Conservation (phyloP, 92 coral and sea anemone genomes). For the Porites lobata region DNA sequence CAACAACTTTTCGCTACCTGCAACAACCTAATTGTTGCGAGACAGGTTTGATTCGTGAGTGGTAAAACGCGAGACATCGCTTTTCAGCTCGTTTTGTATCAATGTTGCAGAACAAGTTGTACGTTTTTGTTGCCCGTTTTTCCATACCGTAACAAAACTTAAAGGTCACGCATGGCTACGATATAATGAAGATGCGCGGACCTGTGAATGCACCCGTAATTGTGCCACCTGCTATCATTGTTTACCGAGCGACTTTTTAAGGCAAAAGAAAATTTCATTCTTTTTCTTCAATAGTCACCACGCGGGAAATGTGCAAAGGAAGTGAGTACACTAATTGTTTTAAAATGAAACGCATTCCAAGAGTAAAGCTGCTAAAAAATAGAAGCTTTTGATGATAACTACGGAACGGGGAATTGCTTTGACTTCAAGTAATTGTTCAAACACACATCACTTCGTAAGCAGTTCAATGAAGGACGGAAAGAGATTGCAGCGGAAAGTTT, state of each 20-base stretch:
- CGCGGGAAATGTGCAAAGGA: neutral
- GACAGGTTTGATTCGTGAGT: too few relatives aligned
- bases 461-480: neutral
- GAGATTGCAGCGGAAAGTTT: too few relatives aligned
- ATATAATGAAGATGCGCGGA: too few relatives aligned
- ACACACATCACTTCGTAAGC: neutral
- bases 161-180: neutral
- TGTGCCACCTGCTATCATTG: slow-evolving; percentile 23
- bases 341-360: neutral
- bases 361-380: neutral
- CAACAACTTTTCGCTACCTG: too few relatives aligned
- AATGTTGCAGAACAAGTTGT: too few relatives aligned
- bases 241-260: slow-evolving; percentile 15
- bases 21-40: too few relatives aligned
- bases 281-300: neutral
- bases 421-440: neutral
- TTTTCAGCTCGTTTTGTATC: too few relatives aligned
- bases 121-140: too few relatives aligned
- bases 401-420: neutral
- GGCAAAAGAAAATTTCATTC: neutral
- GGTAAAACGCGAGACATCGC: too few relatives aligned
- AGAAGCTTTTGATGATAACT: neutral
- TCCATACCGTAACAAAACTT: too few relatives aligned
- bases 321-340: neutral
- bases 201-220: slow-evolving; percentile 5